phyloP scores from a whole-genome alignment of 2,888 invertebrate genomes.

The Eupithecia abbreviata region DNA sequence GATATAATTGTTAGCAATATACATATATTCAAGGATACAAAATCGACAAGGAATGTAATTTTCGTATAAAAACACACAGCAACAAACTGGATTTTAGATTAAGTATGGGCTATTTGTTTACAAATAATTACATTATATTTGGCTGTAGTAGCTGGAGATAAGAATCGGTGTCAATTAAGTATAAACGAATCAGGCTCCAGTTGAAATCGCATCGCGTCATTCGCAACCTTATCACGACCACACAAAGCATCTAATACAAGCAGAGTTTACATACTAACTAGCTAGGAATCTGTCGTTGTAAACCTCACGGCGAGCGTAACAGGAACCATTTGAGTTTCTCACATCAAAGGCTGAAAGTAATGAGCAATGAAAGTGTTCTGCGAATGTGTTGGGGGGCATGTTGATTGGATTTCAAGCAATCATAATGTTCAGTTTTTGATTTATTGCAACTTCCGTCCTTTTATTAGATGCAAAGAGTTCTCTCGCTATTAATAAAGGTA shows the following conservation, averaged over 20 bases:
- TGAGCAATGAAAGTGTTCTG: conserved; percentile 31
- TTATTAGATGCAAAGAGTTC: not conserved
- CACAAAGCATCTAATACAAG: not conserved
- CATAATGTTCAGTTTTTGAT: conserved; percentile 14
- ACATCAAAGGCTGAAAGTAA: conserved; percentile 29
- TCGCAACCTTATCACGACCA: not conserved
- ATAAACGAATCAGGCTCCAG: too few relatives aligned
- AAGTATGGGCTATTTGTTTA: too few relatives aligned
- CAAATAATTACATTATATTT: too few relatives aligned
- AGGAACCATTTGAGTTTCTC: conserved; percentile 30
- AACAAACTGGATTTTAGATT: too few relatives aligned
- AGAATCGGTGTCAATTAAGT: too few relatives aligned
- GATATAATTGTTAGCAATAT: too few relatives aligned
- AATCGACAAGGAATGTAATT: too few relatives aligned
- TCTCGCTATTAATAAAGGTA: not conserved
- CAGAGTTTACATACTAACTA: not conserved
- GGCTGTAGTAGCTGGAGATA: too few relatives aligned
- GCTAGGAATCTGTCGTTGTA: not conserved
- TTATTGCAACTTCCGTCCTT: not conserved
- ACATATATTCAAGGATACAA: too few relatives aligned
- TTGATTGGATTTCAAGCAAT: conserved; percentile 28
- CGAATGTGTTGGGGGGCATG: conserved; percentile 27
- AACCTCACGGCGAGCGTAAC: conserved; percentile 18
- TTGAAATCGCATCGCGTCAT: too few relatives aligned
- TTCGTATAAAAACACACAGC: too few relatives aligned